Percentiles rank a stretch among this genome's conserved stretches.
These are phyloP conservation scores for Drosophila nebulosa DNA, from an alignment of 1,140 invertebrate genomes.

Conservation along the genomic window DNA sequence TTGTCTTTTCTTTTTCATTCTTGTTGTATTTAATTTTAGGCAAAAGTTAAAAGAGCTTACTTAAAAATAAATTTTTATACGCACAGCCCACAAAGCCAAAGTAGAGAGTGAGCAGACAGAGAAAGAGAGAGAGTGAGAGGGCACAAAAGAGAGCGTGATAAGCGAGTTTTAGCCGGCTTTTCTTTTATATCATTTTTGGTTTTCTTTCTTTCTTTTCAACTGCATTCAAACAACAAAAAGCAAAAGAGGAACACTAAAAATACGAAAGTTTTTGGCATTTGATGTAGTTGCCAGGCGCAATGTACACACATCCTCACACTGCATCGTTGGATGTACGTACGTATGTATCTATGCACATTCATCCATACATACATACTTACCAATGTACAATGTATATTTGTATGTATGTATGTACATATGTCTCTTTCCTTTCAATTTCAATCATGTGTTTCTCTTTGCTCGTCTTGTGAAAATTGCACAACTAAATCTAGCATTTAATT, in stretches of 20 bases:
- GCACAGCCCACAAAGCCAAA: constrained; percentile 11
- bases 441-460: not conserved
- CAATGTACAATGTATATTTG: not conserved
- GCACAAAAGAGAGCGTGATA: constrained; percentile 3
- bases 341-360: not conserved
- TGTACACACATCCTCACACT: constrained; percentile 7
- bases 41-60: constrained; percentile 60
- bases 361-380: not conserved
- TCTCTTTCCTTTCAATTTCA: not conserved
- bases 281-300: constrained; percentile 39
- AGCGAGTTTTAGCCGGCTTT: not conserved
- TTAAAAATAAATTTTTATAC: constrained; percentile 8
- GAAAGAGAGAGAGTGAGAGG: constrained; percentile 15
- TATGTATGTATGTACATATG: not conserved
- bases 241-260: constrained; percentile 30
- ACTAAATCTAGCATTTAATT: not conserved
- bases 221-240: not conserved
- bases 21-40: constrained; percentile 65
- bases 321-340: too few relatives aligned
- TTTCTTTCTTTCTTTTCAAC: not conserved
- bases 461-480: not conserved
- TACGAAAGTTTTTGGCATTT: constrained; percentile 18
- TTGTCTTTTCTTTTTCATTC: not conserved
- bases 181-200: not conserved
- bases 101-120: not conserved